Conservation (phyloP, 2,888 invertebrate genomes). For the Sinelater perroti region DNA sequence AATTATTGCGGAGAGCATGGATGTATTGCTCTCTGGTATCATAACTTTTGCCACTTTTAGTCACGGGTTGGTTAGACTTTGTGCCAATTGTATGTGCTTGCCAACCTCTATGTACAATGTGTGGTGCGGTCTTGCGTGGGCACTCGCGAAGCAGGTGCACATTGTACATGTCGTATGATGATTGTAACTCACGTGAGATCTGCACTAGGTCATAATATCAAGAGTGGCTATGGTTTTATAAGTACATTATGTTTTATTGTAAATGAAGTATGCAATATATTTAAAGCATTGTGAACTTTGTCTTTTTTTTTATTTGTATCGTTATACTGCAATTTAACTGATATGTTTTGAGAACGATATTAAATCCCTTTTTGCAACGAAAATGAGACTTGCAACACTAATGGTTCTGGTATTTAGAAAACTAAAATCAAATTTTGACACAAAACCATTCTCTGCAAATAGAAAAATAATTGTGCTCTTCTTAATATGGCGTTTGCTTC, state of each 20-base stretch:
- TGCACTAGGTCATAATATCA: conserved; percentile 43
- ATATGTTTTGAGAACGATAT: too few relatives aligned
- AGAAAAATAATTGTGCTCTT: too few relatives aligned
- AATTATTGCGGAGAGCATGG: conserved; percentile 38
- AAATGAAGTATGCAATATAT: conserved; percentile 60
- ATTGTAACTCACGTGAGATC: conserved; percentile 45
- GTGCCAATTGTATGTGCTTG: conserved; percentile 39
- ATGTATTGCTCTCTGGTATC: conserved; percentile 45
- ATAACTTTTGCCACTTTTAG: conserved; percentile 47
- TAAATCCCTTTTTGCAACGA: too few relatives aligned
- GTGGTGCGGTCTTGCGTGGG: conserved; percentile 34
- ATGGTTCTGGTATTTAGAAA: too few relatives aligned
- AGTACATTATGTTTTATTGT: conserved; percentile 60
- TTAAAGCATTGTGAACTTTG: conserved; percentile 53
- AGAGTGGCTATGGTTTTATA: conserved; percentile 59
- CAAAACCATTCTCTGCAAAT: too few relatives aligned
- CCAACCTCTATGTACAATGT: conserved; percentile 34
- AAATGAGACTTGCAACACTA: too few relatives aligned
- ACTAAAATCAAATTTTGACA: too few relatives aligned
- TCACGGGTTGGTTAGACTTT: conserved; percentile 35
- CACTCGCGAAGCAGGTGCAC: conserved; percentile 30
- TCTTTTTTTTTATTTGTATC: conserved; percentile 16
- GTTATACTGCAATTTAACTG: too few relatives aligned
- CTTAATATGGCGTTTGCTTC: too few relatives aligned
- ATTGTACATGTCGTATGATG: conserved; percentile 37